Conservation (phyloP, 2,113 vertebrate genomes). For the Gnathochromis pfefferi region DNA sequence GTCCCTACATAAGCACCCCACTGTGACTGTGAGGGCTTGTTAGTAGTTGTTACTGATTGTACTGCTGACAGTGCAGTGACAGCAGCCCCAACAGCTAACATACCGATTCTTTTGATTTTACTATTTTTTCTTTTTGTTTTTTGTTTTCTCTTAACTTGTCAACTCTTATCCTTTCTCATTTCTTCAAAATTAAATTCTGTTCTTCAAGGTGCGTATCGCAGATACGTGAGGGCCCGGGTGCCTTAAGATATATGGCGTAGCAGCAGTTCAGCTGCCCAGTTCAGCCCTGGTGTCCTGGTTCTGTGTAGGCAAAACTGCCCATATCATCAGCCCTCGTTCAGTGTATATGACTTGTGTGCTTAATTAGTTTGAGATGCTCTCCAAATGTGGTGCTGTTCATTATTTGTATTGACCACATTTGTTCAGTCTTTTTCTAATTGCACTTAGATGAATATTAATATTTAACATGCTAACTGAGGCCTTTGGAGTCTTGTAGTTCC, state of each 20-base stretch:
- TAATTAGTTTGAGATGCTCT: not conserved
- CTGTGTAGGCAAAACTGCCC: accelerated
- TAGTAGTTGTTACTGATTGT: not conserved
- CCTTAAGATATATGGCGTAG: not conserved
- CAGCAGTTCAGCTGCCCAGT: not conserved
- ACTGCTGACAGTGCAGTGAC: accelerated
- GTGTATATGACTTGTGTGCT: not conserved
- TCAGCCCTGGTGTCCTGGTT: not conserved
- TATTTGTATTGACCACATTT: not conserved
- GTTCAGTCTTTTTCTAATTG: not conserved
- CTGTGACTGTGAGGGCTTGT: not conserved
- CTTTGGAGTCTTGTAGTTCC: not conserved
- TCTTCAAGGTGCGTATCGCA: accelerated
- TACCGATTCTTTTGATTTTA: accelerated
- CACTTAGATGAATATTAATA: not conserved
- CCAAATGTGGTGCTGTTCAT: not conserved
- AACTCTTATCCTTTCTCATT: not conserved
- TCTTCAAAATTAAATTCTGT: not conserved
- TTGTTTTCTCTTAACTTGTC: not conserved
- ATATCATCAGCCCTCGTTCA: not conserved
- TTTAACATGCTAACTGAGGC: not conserved
- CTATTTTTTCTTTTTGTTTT: not conserved
- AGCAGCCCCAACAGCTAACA: accelerated
- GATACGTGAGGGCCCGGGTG: not conserved
- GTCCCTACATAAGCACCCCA: not conserved